Evolutionary conservation across 1,140 invertebrate species (phyloP), one percentile per base, ranked within the genome.

Genomic region (Scaptomyza graminum): DNA sequence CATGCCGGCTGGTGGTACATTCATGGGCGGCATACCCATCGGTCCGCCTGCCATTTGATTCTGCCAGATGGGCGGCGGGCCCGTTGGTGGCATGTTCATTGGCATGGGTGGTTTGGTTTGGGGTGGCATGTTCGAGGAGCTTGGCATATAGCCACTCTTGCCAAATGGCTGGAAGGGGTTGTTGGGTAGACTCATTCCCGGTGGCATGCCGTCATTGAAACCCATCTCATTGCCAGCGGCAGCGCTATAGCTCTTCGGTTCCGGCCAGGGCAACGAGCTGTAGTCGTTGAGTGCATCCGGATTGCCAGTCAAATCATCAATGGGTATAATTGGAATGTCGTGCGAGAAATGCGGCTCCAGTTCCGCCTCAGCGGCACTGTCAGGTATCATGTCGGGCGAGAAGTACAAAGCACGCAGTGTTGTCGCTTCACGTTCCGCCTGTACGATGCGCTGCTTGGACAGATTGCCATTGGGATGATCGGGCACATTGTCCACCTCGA

Each of bases 401-500:
- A 98, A 97, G 91, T 97, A 98, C 1, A 98, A 92, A 1, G 96
- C 96, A 88, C 96, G 95, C 7, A 98, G 92, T 13, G 96, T 96
- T 15, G 94, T 95, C 80, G 96, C 95, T 90, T 98, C 97, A 39
- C 97, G 92, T 22, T 96, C 95, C 68, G 95, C 95, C 91, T 99
- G 97, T 57, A 97, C 95, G 50, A 96, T 94, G 79, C 95, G 96
- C 92, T 99, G 97, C 81, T 95, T 93, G 90, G 97, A 98, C 80
- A 96, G 95, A 91, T 94, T 95, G 8, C 97, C 97, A 73, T 93
- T 92, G 54, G 93, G 93, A 72, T 92, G 91, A 13, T 77, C 74
- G 16, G 94, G 93, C 49, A 95, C 94, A 12, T 94, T 93, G 43
- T 94, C 84, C 77, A 96, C 95, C 9, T 95, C 93, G 59, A 95